Evolutionary conservation across 2,113 vertebrate species (phyloP), one percentile per base, ranked within the genome.

Genomic region (Steatornis caripensis): DNA sequence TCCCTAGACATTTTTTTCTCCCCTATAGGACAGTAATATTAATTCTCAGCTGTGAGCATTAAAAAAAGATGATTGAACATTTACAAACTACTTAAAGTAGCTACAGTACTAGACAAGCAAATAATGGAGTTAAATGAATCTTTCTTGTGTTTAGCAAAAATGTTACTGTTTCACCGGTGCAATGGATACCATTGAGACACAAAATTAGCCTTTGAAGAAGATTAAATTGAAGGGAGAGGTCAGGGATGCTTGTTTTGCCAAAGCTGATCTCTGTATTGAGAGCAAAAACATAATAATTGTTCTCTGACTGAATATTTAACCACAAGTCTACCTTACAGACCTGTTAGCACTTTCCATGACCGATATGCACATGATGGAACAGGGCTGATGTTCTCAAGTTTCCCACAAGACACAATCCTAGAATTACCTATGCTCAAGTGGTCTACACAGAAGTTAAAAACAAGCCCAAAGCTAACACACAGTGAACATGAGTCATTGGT

Each of bases 141-240:
- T 32, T 2, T 0, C 39, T 69, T 57, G 11, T 11, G 6, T 16
- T 64, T 58, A 70, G 43, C 1, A 48, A 29, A 43, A 57, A 6
- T 8, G 5, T 70, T 58, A 36, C 34, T 74, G 17, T 81, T 93
- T 89, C 70, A 72, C 8, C 83, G 15, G 12, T 91, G 29, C 6
- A 60, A 71, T 6, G 6, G 15, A 20, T 18, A 34, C 0, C 4
- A 39, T 65, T 61, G 72, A 32, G 17, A 65, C 5, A 76, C 90
- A 68, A 60, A 55, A 72, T 41, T 64, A 79, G 5, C 3, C 24
- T 61, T 80, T 32, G 6, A 65, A 27, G 37, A 69, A 11, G 18
- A 17, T 49, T 86, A 80, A 90, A 88, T 80, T 84, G 16, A 57
- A 68, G 18, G 5, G 12, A 84, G 22, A 84, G 12, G 2, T 70